Evolutionary conservation across 92 coral and sea anemone genomes (phyloP), one percentile per base, ranked within the genome.

Genomic region (Montipora capitata): DNA sequence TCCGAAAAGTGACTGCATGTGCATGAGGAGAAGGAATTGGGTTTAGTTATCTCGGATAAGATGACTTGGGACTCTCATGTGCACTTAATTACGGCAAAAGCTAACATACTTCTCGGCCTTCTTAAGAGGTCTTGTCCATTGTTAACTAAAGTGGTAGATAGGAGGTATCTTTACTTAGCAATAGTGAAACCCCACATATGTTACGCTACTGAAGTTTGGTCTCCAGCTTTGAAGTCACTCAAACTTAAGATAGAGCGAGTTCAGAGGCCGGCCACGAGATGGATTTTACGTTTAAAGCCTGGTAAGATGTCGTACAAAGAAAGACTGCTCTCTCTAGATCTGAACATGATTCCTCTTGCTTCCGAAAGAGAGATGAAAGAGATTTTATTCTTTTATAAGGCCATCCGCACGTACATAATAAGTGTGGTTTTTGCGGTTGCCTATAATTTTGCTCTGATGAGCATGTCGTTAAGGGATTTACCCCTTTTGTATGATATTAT

Each of bases 11-110:
- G 51, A 61, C 67, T 68, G 76, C 82, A 42, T 16, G 68, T 77
- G 51, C 68, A 18, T 51, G 68, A 77, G 39, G 82, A 77, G 68
- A 77, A 77, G 40, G 82, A 77, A 17, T 58, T 77, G 51, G 82
- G 70, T 77, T 66, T 77, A 40, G 57, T 77, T 35, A 62, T 8
- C 17, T 4, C 70, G 71, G 40, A 57, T 41, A 64, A n/a, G 39
- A 49, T 77, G n/a, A 40, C 68, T 38, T 77, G 82, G 82, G 69
- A 77, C 68, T 42, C 44, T 17, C 68, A 15, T 56, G 38, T 77
- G 35, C 82, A 77, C 38, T 12, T 58, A 35, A 77, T 42, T 38
- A 77, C 45, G 35, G 69, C 52, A 59, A 77, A 77, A 77, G 82
- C 82, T 20, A 77, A 54, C 69, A 77, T 49, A 64, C 42, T 77